phyloP scores from a whole-genome alignment of 2,888 invertebrate species.

The Pyrocoelia pectoralis region DNA sequence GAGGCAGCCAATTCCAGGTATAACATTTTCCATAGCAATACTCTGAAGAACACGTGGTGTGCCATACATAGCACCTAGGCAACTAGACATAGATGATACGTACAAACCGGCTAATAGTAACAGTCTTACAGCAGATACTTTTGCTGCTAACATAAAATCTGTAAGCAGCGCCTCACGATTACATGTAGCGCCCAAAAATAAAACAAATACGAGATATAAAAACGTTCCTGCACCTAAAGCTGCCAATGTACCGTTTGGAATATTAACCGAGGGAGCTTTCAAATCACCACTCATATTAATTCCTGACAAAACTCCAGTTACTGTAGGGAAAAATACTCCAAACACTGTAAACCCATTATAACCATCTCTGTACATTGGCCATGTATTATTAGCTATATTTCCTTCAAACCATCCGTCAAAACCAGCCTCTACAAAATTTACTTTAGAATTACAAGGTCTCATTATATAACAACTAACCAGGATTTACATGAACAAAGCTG shows the following conservation, averaged over 20 bases:
- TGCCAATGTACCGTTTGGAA: conserved; percentile 93
- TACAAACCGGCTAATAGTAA: conserved; percentile 91
- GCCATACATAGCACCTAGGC: conserved; percentile 95
- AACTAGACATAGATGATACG: conserved; percentile 95
- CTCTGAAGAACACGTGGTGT: conserved; percentile 94
- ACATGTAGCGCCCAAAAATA: conserved; percentile 91
- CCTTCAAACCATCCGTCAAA: conserved; percentile 87
- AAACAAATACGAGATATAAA: conserved; percentile 87
- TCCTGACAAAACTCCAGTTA: conserved; percentile 95
- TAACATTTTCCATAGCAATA: conserved; percentile 94
- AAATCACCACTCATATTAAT: conserved; percentile 99
- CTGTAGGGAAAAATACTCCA: conserved; percentile 97
- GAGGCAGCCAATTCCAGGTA: conserved; percentile 86
- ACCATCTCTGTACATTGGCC: conserved; percentile 78
- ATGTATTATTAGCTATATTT: conserved; percentile 82
- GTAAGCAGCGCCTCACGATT: conserved; percentile 72
- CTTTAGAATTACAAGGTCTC: too few species aligned
- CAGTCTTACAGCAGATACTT: conserved; percentile 84
- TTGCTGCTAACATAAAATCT: conserved; percentile 92
- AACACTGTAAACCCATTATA: conserved; percentile 96
- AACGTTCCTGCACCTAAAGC: conserved; percentile 90
- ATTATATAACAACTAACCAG: conserved; percentile 64
- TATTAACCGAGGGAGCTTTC: conserved; percentile 88
- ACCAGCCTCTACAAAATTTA: conserved; percentile 68
- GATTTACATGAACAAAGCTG: conserved; percentile 80